Evolutionary conservation across 2,113 vertebrate genomes (phyloP).

Genomic region (Crotalus horridus): DNA sequence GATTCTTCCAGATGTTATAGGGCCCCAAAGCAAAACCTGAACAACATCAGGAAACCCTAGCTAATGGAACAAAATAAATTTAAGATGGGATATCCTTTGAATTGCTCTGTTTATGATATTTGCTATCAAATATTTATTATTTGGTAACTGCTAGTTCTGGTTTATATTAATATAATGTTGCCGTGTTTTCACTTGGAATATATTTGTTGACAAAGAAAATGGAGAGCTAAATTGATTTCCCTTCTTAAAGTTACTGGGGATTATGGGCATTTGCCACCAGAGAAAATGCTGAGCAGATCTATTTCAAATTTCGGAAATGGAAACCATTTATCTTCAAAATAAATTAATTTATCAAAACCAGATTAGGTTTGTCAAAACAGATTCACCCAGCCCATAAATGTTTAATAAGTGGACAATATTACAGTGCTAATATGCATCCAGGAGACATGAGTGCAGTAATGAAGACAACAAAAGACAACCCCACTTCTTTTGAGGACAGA

Average conservation of each 20-base stretch:
- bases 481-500: background rate
- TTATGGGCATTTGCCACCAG: background rate
- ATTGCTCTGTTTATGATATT: slow-evolving; percentile 62
- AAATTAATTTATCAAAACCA: slow-evolving; percentile 4
- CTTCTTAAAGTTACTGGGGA: background rate
- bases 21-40: slow-evolving; percentile 25
- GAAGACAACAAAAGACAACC: background rate
- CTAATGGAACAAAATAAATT: slow-evolving; percentile 79
- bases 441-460: background rate
- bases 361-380: background rate
- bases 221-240: background rate
- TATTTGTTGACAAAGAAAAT: slow-evolving; percentile 39
- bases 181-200: slow-evolving; percentile 56
- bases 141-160: slow-evolving; percentile 49
- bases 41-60: slow-evolving; percentile 63
- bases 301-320: background rate
- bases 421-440: background rate
- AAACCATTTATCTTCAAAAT: background rate
- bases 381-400: background rate
- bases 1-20: slow-evolving; percentile 33
- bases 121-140: slow-evolving; percentile 48
- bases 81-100: slow-evolving; percentile 78
- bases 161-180: slow-evolving; percentile 55
- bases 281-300: background rate
- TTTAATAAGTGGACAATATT: background rate